These are phyloP conservation scores for Oryzias celebensis DNA, from an alignment of 2,113 vertebrate genomes.

Conservation along the genomic window DNA sequence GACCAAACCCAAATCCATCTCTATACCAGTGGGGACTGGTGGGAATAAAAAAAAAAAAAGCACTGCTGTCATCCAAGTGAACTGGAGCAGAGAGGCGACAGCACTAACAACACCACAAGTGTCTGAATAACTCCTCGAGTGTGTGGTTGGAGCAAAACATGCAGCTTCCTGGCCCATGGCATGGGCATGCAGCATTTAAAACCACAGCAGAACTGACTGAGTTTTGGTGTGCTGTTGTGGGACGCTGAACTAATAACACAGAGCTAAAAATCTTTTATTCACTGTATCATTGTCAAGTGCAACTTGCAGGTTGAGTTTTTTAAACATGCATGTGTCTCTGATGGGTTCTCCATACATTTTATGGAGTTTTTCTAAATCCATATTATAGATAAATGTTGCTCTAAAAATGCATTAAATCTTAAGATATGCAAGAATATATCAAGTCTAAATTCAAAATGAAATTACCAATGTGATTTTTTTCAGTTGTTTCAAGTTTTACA, in stretches of 20 bases:
- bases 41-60: neutral
- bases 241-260: slow-evolving; percentile 22
- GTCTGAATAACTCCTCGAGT: neutral
- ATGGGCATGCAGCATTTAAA: slow-evolving; percentile 6
- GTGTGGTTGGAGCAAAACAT: slow-evolving; percentile 19
- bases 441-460: too few relatives aligned
- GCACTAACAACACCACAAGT: slow-evolving; percentile 16
- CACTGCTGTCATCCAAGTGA: neutral
- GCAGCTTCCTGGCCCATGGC: slow-evolving; percentile 17
- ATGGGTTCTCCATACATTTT: too few relatives aligned
- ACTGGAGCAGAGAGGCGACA: neutral
- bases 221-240: slow-evolving; percentile 22
- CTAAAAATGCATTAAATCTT: too few relatives aligned
- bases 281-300: neutral
- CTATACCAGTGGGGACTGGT: neutral
- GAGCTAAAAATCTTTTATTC: neutral
- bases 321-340: neutral
- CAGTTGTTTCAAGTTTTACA: too few relatives aligned
- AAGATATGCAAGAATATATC: too few relatives aligned
- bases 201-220: slow-evolving; percentile 55
- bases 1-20: neutral
- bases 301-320: neutral
- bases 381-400: too few relatives aligned
- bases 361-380: too few relatives aligned
- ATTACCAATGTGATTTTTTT: too few relatives aligned